A percentile compares a stretch with the other conserved stretches of the same genome.
Conservation (phyloP, 2,888 invertebrate genomes). For the Synergus itoensis region DNA sequence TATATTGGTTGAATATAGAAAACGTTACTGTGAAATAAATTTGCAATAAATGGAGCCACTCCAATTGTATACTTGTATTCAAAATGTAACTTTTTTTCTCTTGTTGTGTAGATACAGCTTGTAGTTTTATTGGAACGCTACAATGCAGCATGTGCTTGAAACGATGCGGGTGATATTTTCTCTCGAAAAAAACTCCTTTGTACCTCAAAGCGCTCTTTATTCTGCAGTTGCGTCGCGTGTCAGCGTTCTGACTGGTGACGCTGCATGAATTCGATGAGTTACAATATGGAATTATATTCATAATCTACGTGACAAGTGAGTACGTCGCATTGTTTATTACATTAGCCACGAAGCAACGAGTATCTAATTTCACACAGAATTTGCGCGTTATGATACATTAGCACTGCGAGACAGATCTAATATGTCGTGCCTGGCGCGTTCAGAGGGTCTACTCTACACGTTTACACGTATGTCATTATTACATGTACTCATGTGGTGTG, state of each 20-base stretch:
- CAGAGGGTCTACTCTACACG: neutral
- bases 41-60: constrained; percentile 21
- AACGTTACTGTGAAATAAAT: neutral
- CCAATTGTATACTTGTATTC: neutral
- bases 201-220: constrained; percentile 30
- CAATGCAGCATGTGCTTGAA: constrained; percentile 22
- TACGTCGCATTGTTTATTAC: constrained; percentile 38
- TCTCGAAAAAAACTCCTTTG: constrained; percentile 17
- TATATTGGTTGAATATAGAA: neutral
- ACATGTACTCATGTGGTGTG: constrained; percentile 21
- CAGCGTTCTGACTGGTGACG: constrained; percentile 27
- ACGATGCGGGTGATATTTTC: constrained; percentile 32
- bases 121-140: constrained; percentile 5
- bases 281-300: constrained; percentile 28
- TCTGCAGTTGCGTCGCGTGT: constrained; percentile 29
- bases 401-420: constrained; percentile 40
- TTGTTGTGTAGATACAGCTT: constrained; percentile 30
- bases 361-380: constrained; percentile 42
- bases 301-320: constrained; percentile 38
- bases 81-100: constrained; percentile 4
- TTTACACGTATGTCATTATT: constrained; percentile 41
- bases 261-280: constrained; percentile 31
- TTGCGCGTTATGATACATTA: constrained; percentile 43
- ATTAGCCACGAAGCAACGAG: constrained; percentile 29
- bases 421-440: constrained; percentile 31